Conservation (phyloP, 2,797 vertebrate species). For the Amphiprion clarkii region DNA sequence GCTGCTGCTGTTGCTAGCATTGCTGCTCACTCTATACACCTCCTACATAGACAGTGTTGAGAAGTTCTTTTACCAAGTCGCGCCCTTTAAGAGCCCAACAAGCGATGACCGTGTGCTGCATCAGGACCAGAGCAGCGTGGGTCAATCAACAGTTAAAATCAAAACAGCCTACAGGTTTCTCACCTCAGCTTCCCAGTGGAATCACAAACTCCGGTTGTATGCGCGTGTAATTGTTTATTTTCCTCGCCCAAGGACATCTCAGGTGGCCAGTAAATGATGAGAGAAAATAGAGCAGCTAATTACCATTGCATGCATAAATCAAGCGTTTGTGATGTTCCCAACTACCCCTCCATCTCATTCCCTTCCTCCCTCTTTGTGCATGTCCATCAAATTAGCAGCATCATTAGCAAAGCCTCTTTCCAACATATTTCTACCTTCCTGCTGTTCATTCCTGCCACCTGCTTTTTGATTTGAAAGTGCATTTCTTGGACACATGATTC, state of each 20-base stretch:
- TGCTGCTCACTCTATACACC: neutral
- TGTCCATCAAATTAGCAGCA: slow-evolving; percentile 61
- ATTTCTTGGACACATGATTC: slow-evolving; percentile 14
- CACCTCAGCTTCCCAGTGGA: slow-evolving; percentile 7
- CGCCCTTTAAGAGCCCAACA: neutral
- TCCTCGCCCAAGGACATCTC: slow-evolving; percentile 65
- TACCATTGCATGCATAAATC: slow-evolving; percentile 76
- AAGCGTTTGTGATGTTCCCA: slow-evolving; percentile 60
- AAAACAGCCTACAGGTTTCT: slow-evolving; percentile 17
- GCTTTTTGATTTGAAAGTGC: slow-evolving; percentile 31
- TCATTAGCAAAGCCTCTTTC: slow-evolving; percentile 46
- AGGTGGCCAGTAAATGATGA: slow-evolving; percentile 62
- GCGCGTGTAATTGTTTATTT: slow-evolving; percentile 54
- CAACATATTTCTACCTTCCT: slow-evolving; percentile 22
- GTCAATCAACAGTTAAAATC: slow-evolving; percentile 19
- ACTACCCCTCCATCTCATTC: slow-evolving; percentile 32
- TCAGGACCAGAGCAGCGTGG: neutral
- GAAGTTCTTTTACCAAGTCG: neutral
- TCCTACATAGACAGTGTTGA: neutral
- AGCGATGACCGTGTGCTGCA: neutral
- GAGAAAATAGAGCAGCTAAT: slow-evolving; percentile 65
- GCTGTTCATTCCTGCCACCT: neutral
- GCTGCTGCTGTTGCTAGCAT: neutral
- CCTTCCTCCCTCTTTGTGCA: slow-evolving; percentile 26
- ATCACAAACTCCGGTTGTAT: slow-evolving; percentile 12